These are phyloP conservation scores for Enoplosus armatus DNA, from an alignment of 2,797 vertebrate genomes.

Conservation along the genomic window DNA sequence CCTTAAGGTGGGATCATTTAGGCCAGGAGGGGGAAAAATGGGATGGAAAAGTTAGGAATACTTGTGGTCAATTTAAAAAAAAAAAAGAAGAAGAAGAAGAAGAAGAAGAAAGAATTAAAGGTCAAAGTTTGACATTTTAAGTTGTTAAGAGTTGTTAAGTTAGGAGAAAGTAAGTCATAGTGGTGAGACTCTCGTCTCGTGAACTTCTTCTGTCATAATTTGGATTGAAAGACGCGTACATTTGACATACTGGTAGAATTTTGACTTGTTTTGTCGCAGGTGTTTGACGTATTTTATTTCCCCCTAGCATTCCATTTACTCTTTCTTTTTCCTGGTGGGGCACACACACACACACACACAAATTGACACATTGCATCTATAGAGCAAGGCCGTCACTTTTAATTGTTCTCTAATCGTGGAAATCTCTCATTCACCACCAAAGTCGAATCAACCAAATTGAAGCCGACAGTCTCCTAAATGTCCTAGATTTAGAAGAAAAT, in stretches of 20 bases:
- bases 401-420: background rate
- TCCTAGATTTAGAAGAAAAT: background rate
- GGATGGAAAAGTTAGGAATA: background rate
- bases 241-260: background rate
- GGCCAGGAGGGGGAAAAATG: background rate
- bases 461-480: background rate
- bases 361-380: background rate
- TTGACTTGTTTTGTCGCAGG: background rate
- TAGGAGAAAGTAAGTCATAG: background rate
- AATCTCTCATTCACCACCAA: background rate
- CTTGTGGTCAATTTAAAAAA: too few relatives aligned
- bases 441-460: background rate
- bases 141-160: too few relatives aligned
- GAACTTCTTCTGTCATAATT: background rate
- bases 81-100: too few relatives aligned
- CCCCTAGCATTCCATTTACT: too few relatives aligned
- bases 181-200: too few relatives aligned
- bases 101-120: too few relatives aligned
- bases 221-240: background rate
- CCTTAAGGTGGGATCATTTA: background rate
- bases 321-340: background rate
- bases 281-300: background rate
- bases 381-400: background rate
- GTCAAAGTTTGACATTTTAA: background rate
- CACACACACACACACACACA: too few relatives aligned